Evolutionary conservation across 30 jellyfish, hydroid and myxozoan species (phyloP).

Genomic region (Aurelia coerulea): DNA sequence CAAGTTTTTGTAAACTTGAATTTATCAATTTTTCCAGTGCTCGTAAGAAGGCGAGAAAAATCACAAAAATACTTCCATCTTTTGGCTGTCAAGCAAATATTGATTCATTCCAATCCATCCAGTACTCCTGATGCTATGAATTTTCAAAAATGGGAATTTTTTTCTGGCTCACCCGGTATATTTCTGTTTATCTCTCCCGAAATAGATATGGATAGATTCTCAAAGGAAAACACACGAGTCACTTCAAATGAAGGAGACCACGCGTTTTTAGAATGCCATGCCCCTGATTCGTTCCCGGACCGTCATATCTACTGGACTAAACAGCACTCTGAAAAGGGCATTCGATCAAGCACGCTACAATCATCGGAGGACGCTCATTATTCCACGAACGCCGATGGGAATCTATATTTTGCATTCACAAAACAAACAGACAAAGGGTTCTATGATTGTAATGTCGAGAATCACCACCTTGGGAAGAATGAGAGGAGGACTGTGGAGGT

Average conservation of each 20-base stretch:
- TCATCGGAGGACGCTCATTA: slow-evolving; percentile 75
- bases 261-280: slow-evolving; percentile 85
- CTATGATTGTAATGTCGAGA: slow-evolving; percentile 88
- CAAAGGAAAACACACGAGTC: slow-evolving; percentile 74
- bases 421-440: slow-evolving; percentile 77
- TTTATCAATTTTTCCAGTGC: too few species aligned
- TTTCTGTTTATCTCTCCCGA: too few species aligned
- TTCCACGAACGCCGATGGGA: slow-evolving; percentile 85
- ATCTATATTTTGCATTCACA: slow-evolving; percentile 89
- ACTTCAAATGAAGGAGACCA: slow-evolving; percentile 81
- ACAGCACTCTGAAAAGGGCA: slow-evolving; percentile 38
- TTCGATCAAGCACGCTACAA: slow-evolving; percentile 64
- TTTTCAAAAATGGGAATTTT: too few species aligned
- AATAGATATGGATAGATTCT: slow-evolving; percentile 84
- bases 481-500: slow-evolving; percentile 85
- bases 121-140: too few species aligned
- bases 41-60: too few species aligned
- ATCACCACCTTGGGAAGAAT: slow-evolving; percentile 63
- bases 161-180: too few species aligned
- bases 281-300: slow-evolving; percentile 97
- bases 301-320: slow-evolving; percentile 88
- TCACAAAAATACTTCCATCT: too few species aligned
- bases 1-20: too few species aligned
- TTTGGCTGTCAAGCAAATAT: too few species aligned
- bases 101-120: too few species aligned